Percentiles rank a stretch among this genome's conserved stretches.
These are phyloP conservation scores for Heliopora coerulea DNA, from an alignment of 92 coral and sea anemone species.

Conservation along the genomic window DNA sequence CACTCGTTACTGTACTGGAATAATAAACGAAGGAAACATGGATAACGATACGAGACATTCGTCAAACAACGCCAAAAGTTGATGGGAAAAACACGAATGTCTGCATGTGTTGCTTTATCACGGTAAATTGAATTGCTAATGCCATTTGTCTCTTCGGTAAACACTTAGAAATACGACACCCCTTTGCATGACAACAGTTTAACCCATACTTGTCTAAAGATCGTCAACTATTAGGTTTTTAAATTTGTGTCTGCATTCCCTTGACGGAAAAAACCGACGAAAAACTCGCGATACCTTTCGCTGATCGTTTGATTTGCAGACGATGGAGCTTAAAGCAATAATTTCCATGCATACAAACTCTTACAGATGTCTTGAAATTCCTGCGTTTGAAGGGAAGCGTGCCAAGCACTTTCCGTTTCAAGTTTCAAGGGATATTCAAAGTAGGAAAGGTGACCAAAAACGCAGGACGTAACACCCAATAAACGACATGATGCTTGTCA, in stretches of 20 bases:
- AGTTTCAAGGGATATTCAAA: background rate
- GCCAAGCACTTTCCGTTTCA: background rate
- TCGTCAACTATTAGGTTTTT: background rate
- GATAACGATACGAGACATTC: no score
- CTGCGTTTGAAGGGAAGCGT: background rate
- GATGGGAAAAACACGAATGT: background rate
- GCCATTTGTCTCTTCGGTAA: background rate
- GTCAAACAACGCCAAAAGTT: background rate
- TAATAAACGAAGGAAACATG: no score
- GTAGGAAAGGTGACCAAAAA: background rate
- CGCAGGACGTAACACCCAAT: background rate
- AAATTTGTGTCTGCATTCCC: background rate
- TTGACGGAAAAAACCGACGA: no score
- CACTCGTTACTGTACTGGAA: no score
- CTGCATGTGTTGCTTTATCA: background rate
- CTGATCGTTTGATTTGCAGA: background rate
- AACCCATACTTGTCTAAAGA: background rate
- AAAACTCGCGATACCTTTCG: no score
- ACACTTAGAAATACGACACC: background rate
- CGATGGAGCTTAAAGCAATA: background rate
- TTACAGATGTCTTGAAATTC: background rate
- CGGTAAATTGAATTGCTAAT: slow-evolving; percentile 4
- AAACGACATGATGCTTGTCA: no score
- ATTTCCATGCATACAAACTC: background rate
- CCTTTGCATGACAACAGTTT: background rate